These are phyloP conservation scores for Hycleus phaleratus DNA, from an alignment of 1,140 invertebrate genomes.

Conservation along the genomic window DNA sequence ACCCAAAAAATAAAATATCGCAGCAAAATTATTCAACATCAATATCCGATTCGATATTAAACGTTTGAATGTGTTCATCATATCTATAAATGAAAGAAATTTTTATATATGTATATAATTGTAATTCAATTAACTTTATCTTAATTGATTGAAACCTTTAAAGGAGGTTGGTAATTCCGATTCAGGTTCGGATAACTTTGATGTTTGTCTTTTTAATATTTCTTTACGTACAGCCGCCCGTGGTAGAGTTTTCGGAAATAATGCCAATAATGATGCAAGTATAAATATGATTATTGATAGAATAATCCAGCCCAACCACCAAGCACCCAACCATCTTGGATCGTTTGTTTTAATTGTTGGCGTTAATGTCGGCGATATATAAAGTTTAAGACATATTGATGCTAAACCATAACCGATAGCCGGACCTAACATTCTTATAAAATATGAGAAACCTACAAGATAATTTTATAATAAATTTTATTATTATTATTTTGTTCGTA, in stretches of 20 bases:
- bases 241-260: conserved; percentile 59
- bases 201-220: conserved; percentile 40
- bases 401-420: conserved; percentile 63
- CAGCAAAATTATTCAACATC: conserved; percentile 60
- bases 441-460: conserved; percentile 56
- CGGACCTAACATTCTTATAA: conserved; percentile 62
- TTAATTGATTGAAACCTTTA: conserved; percentile 28
- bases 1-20: conserved; percentile 62
- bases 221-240: conserved; percentile 50
- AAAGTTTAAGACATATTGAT: conserved; percentile 59
- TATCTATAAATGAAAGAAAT: conserved; percentile 39
- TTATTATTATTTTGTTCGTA: background rate
- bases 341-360: conserved; percentile 60
- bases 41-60: conserved; percentile 56
- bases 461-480: background rate
- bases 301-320: conserved; percentile 74
- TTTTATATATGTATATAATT: background rate
- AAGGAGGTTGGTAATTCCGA: conserved; percentile 35
- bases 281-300: conserved; percentile 56
- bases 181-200: conserved; percentile 31
- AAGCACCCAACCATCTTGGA: conserved; percentile 68
- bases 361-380: conserved; percentile 59
- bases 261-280: conserved; percentile 52
- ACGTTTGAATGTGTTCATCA: conserved; percentile 55
- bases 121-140: background rate